Evolutionary conservation across 2,797 vertebrate genomes (phyloP), one percentile per base, ranked within the genome.

Genomic region (Notolabrus celidotus): DNA sequence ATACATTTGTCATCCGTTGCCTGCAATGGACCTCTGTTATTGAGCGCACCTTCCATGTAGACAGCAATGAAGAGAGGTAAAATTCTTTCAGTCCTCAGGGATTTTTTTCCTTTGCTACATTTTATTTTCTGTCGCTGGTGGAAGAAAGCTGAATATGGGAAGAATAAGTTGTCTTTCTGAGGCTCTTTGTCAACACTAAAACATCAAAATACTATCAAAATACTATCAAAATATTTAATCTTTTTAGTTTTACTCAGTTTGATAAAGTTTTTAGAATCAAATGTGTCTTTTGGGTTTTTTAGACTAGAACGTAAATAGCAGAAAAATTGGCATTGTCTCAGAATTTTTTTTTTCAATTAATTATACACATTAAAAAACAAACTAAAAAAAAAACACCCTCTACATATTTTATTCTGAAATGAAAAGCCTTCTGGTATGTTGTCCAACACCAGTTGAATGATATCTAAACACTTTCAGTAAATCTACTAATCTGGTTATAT

Each of bases 1-100:
- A 99, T 89, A 97, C 97, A 0, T 99, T 99, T 22, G 96, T 99
- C 77, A 98, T 99, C 70, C 96, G 97, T n/a, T 99, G 97, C 82
- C 86, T 98, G 60, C 97, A 99, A 84, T 98, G 97, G 97, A 98
- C 97, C 2, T 96, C 97, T 0, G 97, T 98, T 71, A 99, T 98
- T 0, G 97, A 99, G 80, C 93, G 97, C 74, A 99, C 97, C 5
- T 99, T 99, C 84, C 96, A 98, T 0, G 97, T 99, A 49, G 97
- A 99, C 67, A 96, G 94, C 55, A 96, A 94, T 0, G 95, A 95
- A 0, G 97, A 99, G 79, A 93, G 97, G 97, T 96, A 77, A 86
- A 59, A 11, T 15, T 47, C 42, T 11, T 33, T 45, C 0, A 14
- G 36, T 23, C 4, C 2, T 17, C 41, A 16, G 1, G 27, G 7